Evolutionary conservation across 2,113 vertebrate species (phyloP).

Genomic region (Gambusia affinis): DNA sequence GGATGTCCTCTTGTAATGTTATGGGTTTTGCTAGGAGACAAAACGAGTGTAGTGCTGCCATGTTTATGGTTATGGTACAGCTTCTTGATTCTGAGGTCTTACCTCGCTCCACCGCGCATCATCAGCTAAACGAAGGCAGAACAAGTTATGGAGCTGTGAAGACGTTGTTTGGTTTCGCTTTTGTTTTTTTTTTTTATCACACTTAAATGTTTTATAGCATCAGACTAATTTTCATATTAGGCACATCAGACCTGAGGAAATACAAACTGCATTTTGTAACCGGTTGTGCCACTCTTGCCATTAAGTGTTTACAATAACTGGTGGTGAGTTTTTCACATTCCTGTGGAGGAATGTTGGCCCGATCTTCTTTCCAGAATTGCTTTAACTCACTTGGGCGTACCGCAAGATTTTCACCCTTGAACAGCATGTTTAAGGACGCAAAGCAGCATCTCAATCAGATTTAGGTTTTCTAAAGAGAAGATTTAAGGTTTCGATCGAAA

Average conservation of each 20-base stretch:
- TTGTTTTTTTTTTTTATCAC: neutral
- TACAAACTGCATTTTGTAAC: neutral
- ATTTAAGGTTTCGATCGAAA: neutral
- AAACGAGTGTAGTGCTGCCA: slow-evolving; percentile 7
- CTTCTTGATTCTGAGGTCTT: neutral
- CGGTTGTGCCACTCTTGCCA: too few relatives aligned
- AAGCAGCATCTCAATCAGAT: neutral
- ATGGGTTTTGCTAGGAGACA: slow-evolving; percentile 1
- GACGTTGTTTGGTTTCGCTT: neutral
- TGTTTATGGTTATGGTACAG: neutral
- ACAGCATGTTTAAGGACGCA: neutral
- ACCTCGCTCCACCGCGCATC: neutral
- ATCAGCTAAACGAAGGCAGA: neutral
- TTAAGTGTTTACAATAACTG: too few relatives aligned
- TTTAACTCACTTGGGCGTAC: neutral
- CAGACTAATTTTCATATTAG: neutral
- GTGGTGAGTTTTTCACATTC: too few relatives aligned
- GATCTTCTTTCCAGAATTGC: neutral
- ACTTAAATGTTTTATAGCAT: neutral
- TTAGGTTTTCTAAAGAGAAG: neutral
- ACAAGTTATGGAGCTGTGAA: neutral
- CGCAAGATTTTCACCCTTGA: neutral
- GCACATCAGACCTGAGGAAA: neutral
- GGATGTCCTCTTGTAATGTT: slow-evolving; percentile 4
- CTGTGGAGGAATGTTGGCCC: too few relatives aligned